A percentile compares a stretch with the other conserved stretches of the same genome.
Conservation (phyloP, 2,797 vertebrate species). For the Vespertilio murinus region DNA sequence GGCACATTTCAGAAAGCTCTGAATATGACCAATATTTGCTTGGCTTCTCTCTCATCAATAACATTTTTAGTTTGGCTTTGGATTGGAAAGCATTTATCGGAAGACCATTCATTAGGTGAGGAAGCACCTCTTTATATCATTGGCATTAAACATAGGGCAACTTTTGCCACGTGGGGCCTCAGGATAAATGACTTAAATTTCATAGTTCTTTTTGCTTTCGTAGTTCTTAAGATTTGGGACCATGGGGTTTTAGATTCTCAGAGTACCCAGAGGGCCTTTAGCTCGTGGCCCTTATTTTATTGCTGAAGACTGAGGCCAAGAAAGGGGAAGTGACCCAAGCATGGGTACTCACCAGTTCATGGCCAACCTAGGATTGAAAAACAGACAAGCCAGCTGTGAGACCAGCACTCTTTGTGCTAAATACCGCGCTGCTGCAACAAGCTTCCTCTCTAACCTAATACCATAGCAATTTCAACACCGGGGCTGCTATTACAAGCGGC, state of each 20-base stretch:
- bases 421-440: background rate
- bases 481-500: background rate
- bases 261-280: background rate
- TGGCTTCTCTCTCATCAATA: background rate
- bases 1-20: background rate
- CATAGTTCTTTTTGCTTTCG: background rate
- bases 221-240: background rate
- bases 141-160: background rate
- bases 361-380: background rate
- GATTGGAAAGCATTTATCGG: background rate
- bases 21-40: background rate
- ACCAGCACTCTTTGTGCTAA: background rate
- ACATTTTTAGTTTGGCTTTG: background rate
- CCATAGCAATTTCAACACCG: background rate
- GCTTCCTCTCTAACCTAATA: background rate
- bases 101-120: background rate
- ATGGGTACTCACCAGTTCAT: background rate
- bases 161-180: background rate
- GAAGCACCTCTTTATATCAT: background rate
- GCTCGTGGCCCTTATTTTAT: background rate
- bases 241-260: background rate
- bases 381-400: background rate
- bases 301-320: background rate
- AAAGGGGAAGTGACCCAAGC: conserved; percentile 30
- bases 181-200: background rate